A percentile compares a stretch with the other conserved stretches of the same genome.
These are phyloP conservation scores for Argopecten irradians DNA, from an alignment of 1,140 invertebrate genomes.

Conservation along the genomic window DNA sequence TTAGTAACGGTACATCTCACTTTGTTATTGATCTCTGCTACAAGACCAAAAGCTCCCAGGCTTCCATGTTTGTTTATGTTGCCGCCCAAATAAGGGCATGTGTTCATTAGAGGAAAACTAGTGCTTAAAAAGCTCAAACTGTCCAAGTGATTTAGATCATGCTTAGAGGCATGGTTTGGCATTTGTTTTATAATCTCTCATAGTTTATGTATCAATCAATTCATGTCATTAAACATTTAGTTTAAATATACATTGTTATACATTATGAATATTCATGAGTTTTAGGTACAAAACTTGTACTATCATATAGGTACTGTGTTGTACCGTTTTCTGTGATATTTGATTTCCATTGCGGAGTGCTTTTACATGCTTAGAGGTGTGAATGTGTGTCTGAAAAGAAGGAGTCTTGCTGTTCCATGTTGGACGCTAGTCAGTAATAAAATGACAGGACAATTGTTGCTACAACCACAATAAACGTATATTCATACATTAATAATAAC, in stretches of 20 bases:
- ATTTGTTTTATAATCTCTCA: background rate
- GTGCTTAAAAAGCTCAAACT: constrained; percentile 20
- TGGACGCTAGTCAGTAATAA: background rate
- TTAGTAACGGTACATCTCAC: background rate
- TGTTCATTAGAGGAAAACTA: background rate
- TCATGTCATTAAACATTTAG: background rate
- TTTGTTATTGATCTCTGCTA: background rate
- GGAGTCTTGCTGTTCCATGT: background rate
- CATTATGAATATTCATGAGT: constrained; percentile 15
- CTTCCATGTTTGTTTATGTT: background rate
- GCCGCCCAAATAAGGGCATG: background rate
- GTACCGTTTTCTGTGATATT: constrained; percentile 21
- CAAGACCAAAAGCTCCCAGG: constrained; percentile 19
- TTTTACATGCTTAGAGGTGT: background rate
- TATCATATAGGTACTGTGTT: constrained; percentile 9
- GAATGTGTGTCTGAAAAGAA: background rate
- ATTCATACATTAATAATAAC: too few relatives aligned
- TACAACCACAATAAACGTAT: too few relatives aligned
- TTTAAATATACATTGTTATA: too few relatives aligned
- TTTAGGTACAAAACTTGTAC: background rate
- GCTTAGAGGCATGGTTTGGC: constrained; percentile 1
- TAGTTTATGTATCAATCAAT: background rate
- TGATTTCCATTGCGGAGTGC: constrained; percentile 10
- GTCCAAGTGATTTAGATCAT: background rate
- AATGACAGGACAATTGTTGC: too few relatives aligned